Conservation (phyloP, 2,797 vertebrate genomes). For the Chaetophractus vellerosus region DNA sequence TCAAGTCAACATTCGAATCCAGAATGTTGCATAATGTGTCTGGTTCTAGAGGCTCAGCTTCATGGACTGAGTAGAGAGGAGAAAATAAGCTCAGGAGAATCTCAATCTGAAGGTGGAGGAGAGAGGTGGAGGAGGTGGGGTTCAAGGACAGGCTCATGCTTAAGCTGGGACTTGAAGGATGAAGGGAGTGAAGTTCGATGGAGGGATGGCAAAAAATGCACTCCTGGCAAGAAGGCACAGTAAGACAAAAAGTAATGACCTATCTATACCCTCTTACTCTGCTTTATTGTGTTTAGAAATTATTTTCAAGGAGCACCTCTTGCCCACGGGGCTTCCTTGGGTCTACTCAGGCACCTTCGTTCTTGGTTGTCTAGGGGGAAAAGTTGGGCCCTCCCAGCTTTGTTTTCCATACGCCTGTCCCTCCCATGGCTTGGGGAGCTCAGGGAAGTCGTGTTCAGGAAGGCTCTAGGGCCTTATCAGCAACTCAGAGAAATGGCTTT, state of each 20-base stretch:
- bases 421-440: neutral
- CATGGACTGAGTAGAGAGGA: neutral
- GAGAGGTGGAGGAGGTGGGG: neutral
- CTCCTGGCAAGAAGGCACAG: neutral
- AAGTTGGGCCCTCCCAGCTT: neutral
- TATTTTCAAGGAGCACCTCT: neutral
- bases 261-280: neutral
- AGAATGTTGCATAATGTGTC: neutral
- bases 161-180: neutral
- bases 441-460: neutral
- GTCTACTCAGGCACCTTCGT: neutral
- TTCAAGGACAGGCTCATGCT: neutral
- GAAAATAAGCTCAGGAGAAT: neutral
- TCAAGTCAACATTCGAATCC: neutral
- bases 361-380: neutral
- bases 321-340: neutral
- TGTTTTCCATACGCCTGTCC: neutral
- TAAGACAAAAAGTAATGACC: neutral
- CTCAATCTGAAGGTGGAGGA: neutral
- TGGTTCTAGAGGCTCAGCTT: slow-evolving; percentile 15
- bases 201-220: neutral
- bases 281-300: neutral
- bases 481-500: slow-evolving; percentile 81
- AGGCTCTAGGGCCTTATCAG: slow-evolving; percentile 79
- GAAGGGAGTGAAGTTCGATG: neutral